These are phyloP conservation scores for Lithobates sylvaticus DNA, from an alignment of 2,797 vertebrate species.

Conservation along the genomic window DNA sequence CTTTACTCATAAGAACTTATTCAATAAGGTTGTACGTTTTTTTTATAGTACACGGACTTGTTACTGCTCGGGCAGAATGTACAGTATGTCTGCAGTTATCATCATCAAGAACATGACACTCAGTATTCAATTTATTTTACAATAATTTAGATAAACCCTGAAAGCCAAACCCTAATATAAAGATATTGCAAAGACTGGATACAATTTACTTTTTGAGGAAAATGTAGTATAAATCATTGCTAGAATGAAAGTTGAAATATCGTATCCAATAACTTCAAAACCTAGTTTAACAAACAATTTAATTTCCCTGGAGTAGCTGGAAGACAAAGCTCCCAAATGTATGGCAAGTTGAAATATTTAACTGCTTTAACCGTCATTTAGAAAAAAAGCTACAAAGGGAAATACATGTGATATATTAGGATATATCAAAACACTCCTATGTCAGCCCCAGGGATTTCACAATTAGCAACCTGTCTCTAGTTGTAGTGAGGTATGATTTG, in stretches of 20 bases:
- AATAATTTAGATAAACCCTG: not conserved
- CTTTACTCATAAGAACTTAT: too few relatives aligned
- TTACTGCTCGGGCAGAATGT: too few relatives aligned
- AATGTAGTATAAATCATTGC: slow-evolving; percentile 21
- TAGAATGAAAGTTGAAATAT: slow-evolving; percentile 33
- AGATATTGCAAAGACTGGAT: not conserved
- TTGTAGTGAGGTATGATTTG: too few relatives aligned
- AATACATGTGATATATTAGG: too few relatives aligned
- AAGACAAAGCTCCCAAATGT: slow-evolving; percentile 23
- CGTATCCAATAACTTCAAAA: slow-evolving; percentile 35
- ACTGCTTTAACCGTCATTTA: not conserved
- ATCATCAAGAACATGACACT: not conserved
- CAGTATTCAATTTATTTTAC: not conserved
- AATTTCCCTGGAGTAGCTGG: slow-evolving; percentile 38
- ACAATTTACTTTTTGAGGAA: slow-evolving; percentile 7
- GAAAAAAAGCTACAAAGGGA: too few relatives aligned
- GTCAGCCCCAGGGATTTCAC: too few relatives aligned
- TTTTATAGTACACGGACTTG: too few relatives aligned
- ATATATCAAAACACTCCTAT: too few relatives aligned
- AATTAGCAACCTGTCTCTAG: too few relatives aligned
- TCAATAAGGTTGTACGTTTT: too few relatives aligned
- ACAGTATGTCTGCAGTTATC: not conserved
- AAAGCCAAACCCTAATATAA: slow-evolving; percentile 3
- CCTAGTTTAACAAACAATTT: slow-evolving; percentile 46
- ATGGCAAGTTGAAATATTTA: not conserved